These are phyloP conservation scores for Drosophila erecta DNA, from an alignment of 1,140 invertebrate genomes.

Conservation along the genomic window DNA sequence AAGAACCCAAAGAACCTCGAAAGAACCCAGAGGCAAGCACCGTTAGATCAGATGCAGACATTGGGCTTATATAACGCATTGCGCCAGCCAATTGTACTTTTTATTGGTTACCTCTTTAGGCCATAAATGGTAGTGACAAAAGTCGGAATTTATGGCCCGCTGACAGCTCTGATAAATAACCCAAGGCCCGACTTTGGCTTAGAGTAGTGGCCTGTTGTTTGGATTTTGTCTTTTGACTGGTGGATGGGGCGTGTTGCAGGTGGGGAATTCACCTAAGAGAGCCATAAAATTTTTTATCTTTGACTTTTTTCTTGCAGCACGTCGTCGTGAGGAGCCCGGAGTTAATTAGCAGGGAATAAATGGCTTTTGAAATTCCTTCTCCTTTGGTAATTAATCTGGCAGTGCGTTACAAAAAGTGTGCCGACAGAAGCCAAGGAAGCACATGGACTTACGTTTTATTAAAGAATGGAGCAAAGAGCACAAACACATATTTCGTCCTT, in stretches of 20 bases:
- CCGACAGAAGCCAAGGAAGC: constrained; percentile 12
- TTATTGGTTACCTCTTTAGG: constrained; percentile 51
- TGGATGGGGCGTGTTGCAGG: neutral
- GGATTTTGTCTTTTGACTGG: neutral
- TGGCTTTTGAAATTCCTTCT: constrained; percentile 34
- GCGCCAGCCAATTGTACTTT: constrained; percentile 57
- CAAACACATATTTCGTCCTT: neutral
- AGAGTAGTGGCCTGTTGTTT: neutral
- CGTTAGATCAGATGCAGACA: constrained; percentile 56
- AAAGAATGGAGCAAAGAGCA: neutral
- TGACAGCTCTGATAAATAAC: constrained; percentile 75
- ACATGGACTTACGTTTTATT: constrained; percentile 1
- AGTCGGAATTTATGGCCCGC: constrained; percentile 42
- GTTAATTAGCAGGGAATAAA: constrained; percentile 48
- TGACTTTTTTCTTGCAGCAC: constrained; percentile 1
- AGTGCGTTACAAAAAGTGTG: constrained; percentile 8
- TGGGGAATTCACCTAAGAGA: constrained; percentile 28
- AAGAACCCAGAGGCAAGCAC: constrained; percentile 41
- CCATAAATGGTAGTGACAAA: constrained; percentile 67
- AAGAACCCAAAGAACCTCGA: constrained; percentile 7
- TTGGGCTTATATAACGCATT: constrained; percentile 42
- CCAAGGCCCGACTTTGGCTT: constrained; percentile 18
- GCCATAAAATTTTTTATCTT: constrained; percentile 48
- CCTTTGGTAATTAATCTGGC: neutral
- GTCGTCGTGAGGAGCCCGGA: constrained; percentile 2